These are phyloP conservation scores for Siniperca scherzeri DNA, from an alignment of 2,797 vertebrate genomes.

Conservation along the genomic window DNA sequence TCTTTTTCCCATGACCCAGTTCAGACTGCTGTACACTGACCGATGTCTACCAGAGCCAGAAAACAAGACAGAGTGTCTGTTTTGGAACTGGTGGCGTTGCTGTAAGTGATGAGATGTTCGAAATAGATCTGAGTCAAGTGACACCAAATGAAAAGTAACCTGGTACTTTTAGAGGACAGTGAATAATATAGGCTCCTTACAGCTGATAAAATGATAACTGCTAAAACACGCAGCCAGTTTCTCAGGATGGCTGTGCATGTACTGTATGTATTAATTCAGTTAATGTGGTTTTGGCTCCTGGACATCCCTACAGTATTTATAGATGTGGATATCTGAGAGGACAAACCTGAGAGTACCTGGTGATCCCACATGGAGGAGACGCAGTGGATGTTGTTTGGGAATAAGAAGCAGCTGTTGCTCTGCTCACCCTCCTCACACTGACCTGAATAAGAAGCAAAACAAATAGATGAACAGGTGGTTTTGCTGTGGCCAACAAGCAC, in stretches of 20 bases:
- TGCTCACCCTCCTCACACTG: background rate
- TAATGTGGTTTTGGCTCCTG: background rate
- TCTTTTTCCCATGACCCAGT: slow-evolving; percentile 6
- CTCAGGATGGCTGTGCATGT: background rate
- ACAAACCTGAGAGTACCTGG: background rate
- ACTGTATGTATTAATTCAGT: too few species aligned
- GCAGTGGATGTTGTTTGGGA: background rate
- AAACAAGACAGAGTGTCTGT: slow-evolving; percentile 11
- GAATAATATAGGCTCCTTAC: background rate
- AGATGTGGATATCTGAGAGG: background rate
- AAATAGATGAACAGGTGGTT: background rate
- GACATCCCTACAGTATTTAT: background rate
- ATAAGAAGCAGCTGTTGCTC: background rate
- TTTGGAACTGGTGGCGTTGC: background rate
- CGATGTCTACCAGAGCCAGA: slow-evolving; percentile 6
- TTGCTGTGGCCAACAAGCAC: background rate
- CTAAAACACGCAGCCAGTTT: background rate
- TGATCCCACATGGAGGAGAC: background rate
- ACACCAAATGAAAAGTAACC: background rate
- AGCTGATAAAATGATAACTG: background rate
- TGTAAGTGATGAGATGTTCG: background rate
- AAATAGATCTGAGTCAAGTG: slow-evolving; percentile 3
- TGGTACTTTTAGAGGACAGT: background rate
- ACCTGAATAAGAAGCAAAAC: background rate
- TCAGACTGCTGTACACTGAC: background rate